Evolutionary conservation across 2,113 vertebrate genomes (phyloP).

Genomic region (Nanorana parkeri): DNA sequence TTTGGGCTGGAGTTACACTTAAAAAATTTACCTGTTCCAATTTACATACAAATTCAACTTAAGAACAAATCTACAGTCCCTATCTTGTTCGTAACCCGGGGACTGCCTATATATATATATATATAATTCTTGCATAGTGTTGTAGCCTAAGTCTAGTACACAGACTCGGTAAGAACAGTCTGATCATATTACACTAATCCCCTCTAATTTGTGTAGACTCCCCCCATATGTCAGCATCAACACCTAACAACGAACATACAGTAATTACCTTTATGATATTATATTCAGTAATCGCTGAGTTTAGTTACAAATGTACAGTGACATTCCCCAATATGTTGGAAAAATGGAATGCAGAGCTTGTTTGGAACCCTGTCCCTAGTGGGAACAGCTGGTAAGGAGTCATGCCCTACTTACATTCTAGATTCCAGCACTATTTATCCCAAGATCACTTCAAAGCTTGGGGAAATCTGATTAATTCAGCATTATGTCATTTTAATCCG

Average conservation of each 20-base stretch:
- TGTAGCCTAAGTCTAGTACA: conserved; percentile 4
- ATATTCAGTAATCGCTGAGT: conserved; percentile 60
- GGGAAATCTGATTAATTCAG: conserved; percentile 52
- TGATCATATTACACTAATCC: conserved; percentile 55
- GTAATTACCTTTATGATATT: conserved; percentile 55
- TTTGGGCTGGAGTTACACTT: too few species aligned
- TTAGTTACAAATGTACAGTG: background rate
- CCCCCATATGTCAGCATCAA: conserved; percentile 47
- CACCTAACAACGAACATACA: conserved; percentile 28
- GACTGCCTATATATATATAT: too few species aligned
- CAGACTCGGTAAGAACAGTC: conserved; percentile 7
- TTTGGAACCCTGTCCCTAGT: conserved; percentile 51
- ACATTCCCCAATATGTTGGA: background rate
- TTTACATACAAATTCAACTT: too few species aligned
- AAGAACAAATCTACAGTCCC: too few species aligned
- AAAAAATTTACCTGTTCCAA: too few species aligned
- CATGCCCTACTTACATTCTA: conserved; percentile 54
- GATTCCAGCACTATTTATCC: conserved; percentile 50
- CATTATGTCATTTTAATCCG: conserved; percentile 57
- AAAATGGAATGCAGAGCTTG: conserved; percentile 3
- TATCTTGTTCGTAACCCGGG: too few species aligned
- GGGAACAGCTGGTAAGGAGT: conserved; percentile 55
- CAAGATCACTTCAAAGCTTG: conserved; percentile 55
- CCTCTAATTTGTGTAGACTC: conserved; percentile 60
- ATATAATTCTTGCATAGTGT: background rate